Base-by-base conservation (phyloP, 2,797 vertebrate genomes). In the Girardinus metallicus region DNA sequence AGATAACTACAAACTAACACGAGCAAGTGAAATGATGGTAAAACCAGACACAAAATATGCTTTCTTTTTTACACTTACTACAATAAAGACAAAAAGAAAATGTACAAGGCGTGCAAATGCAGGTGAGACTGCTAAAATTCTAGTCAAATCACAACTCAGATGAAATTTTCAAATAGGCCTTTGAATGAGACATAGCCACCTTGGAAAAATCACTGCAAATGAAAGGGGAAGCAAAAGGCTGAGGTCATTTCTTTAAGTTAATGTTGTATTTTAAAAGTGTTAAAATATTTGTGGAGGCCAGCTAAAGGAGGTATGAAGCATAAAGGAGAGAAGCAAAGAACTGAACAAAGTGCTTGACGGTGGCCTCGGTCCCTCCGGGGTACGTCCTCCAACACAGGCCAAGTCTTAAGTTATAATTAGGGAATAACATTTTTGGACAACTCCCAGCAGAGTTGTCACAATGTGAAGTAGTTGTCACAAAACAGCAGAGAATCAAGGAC, bases 291-390 rank as follows among this genome's bases (percentile, higher is more conserved):
- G 18, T 64, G 34, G 34, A 64, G 34, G 8, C 31, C 62, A 9
- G 34, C 16, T 64, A 64, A 64, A 31, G 34, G 80, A 51, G 8
- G 51, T 10, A 53, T n/a, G 26, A 76, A 82, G 72, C 7, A 80
- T 34, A 87, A 74, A 85, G 87, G 53, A 78, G 78, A 85, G 77
- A 83, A 81, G 83, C 85, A 80, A 85, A 86, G 73, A 81, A 82
- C 83, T 83, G 74, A 76, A 89, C 49, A 80, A 81, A 85, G 85
- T 82, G 86, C 86, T 68, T 15, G 71, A 80, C 82, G 83, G 77
- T 34, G 16, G 62, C 16, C 16, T 21, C 21, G 1, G 12, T 41
- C 9, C 64, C 64, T 4, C 34, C 3, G 23, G 36, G 36, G 34
- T 2, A 2, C 21, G 21, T 66, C 36, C 36, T 66, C 9, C 36